A percentile compares a stretch with the other conserved stretches of the same genome.
Conservation (phyloP, 2,888 invertebrate species). For the Glomeris marginata region DNA sequence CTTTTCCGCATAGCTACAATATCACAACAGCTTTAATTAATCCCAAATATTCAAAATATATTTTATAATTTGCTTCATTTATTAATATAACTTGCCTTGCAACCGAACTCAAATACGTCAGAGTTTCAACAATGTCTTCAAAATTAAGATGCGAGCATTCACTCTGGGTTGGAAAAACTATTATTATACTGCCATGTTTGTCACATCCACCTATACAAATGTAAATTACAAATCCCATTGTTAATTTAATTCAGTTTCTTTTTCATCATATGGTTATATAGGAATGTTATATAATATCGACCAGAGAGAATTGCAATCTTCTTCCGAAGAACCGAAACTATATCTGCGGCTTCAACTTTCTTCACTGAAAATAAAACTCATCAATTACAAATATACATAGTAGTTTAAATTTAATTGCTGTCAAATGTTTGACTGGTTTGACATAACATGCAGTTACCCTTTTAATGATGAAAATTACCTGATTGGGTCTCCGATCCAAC, state of each 20-base stretch:
- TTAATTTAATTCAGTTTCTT: too few relatives aligned
- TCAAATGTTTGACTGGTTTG: too few relatives aligned
- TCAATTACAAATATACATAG: too few relatives aligned
- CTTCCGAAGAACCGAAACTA: constrained; percentile 11
- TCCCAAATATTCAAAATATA: not conserved
- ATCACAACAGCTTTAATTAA: not conserved
- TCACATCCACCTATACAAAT: constrained; percentile 7
- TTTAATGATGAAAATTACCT: not conserved
- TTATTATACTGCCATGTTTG: constrained; percentile 5
- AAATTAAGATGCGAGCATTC: constrained; percentile 3
- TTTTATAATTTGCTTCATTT: not conserved
- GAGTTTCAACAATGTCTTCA: constrained; percentile 9
- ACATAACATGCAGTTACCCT: too few relatives aligned
- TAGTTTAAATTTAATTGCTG: too few relatives aligned
- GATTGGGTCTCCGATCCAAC: not conserved
- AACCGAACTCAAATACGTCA: constrained; percentile 9
- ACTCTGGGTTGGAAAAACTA: constrained; percentile 1
- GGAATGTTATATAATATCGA: not conserved
- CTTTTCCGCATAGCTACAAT: not conserved
- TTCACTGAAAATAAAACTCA: constrained; percentile 11
- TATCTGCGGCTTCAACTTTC: constrained; percentile 11
- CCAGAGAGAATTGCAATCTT: constrained; percentile 10
- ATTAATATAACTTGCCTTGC: constrained; percentile 5
- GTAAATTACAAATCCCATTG: not conserved
- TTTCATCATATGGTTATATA: not conserved